Base-by-base conservation (phyloP, 2,888 invertebrate genomes). In the Stramonita haemastoma region DNA sequence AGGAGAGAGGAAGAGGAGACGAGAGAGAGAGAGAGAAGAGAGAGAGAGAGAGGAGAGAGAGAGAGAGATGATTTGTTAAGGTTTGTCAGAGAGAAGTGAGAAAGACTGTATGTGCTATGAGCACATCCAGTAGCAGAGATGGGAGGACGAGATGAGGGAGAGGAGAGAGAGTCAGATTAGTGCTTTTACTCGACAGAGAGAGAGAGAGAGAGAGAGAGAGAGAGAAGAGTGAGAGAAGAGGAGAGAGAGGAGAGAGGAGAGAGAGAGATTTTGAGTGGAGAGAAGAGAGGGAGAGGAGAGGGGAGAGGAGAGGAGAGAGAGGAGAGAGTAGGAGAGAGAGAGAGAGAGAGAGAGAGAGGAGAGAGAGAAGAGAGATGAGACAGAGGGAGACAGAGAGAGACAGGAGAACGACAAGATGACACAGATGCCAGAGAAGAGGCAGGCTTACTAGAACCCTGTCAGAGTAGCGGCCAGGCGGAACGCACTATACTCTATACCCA, bases 1-100 rank as follows among this genome's bases (percentile, higher is more conserved):
- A 89, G 36, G 36, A 88, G 70, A 85, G 36, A 84, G n/a, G 70
- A 46, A 73, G n/a, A 70, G 34, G 70, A 46, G 66, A 32, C 32
- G 73, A 85, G 70, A 85, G 73, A 70, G 36, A 46, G 73, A 11
- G 22, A 73, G 11, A 26, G 8, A 2, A n/a, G 8, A 73, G 22
- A n/a, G 73, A 73, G 29, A 29, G 46, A 46, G 46, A 46, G 46
- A 46, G 19, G 19, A 66, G 66, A 66, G 66, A 66, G 66, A 66
- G 66, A 66, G 66, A 66, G 46, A 46, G 46, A 46, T n/a, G n/a
- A n/a, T n/a, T n/a, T n/a, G n/a, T n/a, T n/a, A n/a, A n/a, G n/a
- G n/a, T n/a, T n/a, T n/a, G n/a, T n/a, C n/a, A n/a, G n/a, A n/a
- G n/a, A n/a, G n/a, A n/a, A n/a, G n/a, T n/a, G n/a, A n/a, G n/a